Conservation (phyloP, 1,140 invertebrate species). For the Pygmarrhopalites habei region DNA sequence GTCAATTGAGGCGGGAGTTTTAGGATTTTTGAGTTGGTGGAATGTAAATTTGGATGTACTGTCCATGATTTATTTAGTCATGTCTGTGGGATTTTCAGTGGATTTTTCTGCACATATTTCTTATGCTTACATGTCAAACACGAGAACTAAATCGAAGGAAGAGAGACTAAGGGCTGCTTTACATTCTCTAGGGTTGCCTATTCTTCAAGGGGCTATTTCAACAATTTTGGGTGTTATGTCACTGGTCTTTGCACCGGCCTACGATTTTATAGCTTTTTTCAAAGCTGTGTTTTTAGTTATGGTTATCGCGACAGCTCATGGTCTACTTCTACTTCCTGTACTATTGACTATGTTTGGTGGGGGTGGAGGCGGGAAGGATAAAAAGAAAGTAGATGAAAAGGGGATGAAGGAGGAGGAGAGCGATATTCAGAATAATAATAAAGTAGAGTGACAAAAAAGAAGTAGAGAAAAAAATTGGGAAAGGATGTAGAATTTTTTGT, state of each 20-base stretch:
- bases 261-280: slow-evolving; percentile 95
- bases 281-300: slow-evolving; percentile 98
- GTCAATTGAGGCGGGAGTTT: slow-evolving; percentile 88
- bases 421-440: too few species aligned
- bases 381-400: too few species aligned
- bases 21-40: slow-evolving; percentile 95
- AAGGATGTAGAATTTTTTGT: too few species aligned
- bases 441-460: too few species aligned
- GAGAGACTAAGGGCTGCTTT: slow-evolving; percentile 77
- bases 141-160: slow-evolving; percentile 63
- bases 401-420: too few species aligned
- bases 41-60: slow-evolving; percentile 91
- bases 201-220: slow-evolving; percentile 86
- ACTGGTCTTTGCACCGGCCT: slow-evolving; percentile 80
- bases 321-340: slow-evolving; percentile 84
- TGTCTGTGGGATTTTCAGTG: slow-evolving; percentile 97
- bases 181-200: slow-evolving; percentile 83
- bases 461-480: too few species aligned
- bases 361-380: slow-evolving; percentile 61
- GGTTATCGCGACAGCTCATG: slow-evolving; percentile 87
- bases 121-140: slow-evolving; percentile 73
- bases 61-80: slow-evolving; percentile 97
- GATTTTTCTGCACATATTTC: too few species aligned
- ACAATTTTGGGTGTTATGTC: slow-evolving; percentile 86
- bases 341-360: slow-evolving; percentile 80